Base-by-base conservation (phyloP, 2,888 invertebrate genomes). In the Macroteleia sp. region DNA sequence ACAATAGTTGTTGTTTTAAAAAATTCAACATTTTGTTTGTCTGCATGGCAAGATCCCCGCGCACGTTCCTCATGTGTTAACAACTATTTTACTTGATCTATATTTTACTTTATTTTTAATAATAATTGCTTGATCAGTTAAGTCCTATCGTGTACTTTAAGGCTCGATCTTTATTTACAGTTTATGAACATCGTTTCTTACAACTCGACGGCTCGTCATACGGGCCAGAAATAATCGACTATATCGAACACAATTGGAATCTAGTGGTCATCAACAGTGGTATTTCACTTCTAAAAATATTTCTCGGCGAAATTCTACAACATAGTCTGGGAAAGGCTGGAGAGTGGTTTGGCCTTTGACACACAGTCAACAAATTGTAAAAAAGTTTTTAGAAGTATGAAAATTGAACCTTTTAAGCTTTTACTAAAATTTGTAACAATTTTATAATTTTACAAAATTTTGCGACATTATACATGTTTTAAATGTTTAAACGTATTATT, bases 11-110 rank as follows among this genome's bases (percentile, higher is more conserved):
- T n/a, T n/a, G n/a, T n/a, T n/a, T n/a, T n/a, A n/a, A n/a, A n/a
- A n/a, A n/a, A n/a, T n/a, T n/a, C n/a, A 44, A 44, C 30, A 20
- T 6, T 19, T 41, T 41, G 10, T 20, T 17, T 28, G 9, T 32
- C 56, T 56, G 20, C 56, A 41, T 87, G 88, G 88, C 88, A 88
- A 88, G 88, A 88, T 83, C 57, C 66, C 67, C 66, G 39, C 61
- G 74, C 83, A 77, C 59, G 64, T 69, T 62, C 32, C 32, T 25
- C 4, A 39, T 41, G 10, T 36, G n/a, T 36, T 75, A 76, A 17
- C 44, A 42, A 42, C 42, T 64, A 39, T n/a, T 50, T 42, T 64
- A 62, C 32, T 19, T 9, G 46, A n/a, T n/a, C n/a, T n/a, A n/a
- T n/a, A n/a, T n/a, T 48, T 12, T 16, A 46, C 22, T 17, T 71